These are phyloP conservation scores for Hemibagrus wyckioides DNA, from an alignment of 2,113 vertebrate species.

Conservation along the genomic window DNA sequence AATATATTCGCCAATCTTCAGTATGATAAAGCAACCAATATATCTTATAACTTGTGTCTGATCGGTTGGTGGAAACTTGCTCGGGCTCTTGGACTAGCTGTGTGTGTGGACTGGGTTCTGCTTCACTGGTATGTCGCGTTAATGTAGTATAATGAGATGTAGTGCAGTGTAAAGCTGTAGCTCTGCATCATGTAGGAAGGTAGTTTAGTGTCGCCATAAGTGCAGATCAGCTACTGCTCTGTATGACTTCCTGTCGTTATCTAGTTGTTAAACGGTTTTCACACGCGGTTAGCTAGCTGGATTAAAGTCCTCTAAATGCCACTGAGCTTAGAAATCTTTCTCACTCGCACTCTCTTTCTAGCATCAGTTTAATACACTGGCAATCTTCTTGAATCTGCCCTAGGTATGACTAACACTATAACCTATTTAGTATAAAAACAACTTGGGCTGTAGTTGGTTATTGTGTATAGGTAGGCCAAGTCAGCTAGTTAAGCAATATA, in stretches of 20 bases:
- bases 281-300: neutral
- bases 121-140: neutral
- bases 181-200: neutral
- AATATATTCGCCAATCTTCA: neutral
- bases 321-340: neutral
- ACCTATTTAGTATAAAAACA: neutral
- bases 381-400: neutral
- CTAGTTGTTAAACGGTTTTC: neutral
- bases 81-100: neutral
- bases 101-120: neutral
- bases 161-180: neutral
- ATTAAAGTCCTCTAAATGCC: neutral
- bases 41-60: neutral
- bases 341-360: neutral
- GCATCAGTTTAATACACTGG: neutral
- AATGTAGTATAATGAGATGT: no score
- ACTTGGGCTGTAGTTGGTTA: neutral
- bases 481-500: neutral
- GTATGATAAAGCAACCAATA: neutral
- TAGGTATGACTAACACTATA: neutral
- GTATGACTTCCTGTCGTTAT: neutral
- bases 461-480: neutral
- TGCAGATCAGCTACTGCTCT: neutral
- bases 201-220: neutral
- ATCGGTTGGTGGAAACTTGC: neutral